These are phyloP conservation scores for Meteorus sp. DNA, from an alignment of 1,140 invertebrate genomes.

Conservation along the genomic window DNA sequence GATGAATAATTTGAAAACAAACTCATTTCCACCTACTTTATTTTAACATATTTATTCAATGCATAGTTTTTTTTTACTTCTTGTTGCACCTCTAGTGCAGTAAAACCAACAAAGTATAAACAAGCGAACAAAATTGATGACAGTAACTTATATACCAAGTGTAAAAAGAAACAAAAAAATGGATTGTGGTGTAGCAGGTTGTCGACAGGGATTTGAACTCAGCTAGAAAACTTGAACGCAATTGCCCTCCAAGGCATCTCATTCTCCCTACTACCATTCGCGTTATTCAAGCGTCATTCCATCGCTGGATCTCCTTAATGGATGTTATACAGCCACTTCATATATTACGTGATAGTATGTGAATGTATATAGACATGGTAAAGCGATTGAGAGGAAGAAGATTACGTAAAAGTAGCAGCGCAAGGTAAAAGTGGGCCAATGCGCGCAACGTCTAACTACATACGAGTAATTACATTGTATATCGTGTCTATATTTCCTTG, in stretches of 20 bases:
- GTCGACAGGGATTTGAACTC: not conserved
- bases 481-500: constrained; percentile 5
- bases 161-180: too few species aligned
- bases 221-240: not conserved
- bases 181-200: not conserved
- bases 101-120: not conserved
- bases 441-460: not conserved
- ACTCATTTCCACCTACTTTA: too few species aligned
- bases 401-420: constrained; percentile 18
- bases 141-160: not conserved
- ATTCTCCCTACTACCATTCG: too few species aligned
- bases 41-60: not conserved
- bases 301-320: constrained; percentile 19
- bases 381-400: not conserved
- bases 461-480: constrained; percentile 13
- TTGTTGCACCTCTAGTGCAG: not conserved
- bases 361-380: not conserved
- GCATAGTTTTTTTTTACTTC: too few species aligned
- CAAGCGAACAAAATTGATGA: not conserved
- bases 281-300: not conserved
- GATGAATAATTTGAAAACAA: too few species aligned
- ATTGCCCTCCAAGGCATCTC: too few species aligned
- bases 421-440: constrained; percentile 22
- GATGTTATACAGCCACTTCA: constrained; percentile 1
- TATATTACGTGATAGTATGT: constrained; percentile 2